These are phyloP conservation scores for Automeris io DNA, from an alignment of 2,888 invertebrate genomes.

Conservation along the genomic window DNA sequence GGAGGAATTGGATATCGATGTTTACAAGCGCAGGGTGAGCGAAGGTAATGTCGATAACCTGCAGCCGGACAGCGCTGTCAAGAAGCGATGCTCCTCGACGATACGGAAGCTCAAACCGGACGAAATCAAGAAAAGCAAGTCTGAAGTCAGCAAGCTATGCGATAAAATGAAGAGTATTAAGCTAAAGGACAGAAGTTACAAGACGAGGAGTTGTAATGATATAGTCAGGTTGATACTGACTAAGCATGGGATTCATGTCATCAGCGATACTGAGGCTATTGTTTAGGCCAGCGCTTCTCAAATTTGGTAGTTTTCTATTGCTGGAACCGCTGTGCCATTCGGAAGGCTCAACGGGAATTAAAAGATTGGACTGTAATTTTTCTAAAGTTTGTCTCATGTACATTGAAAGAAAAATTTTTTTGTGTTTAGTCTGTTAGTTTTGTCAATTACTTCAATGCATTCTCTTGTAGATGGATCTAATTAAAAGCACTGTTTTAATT, in stretches of 20 bases:
- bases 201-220: conserved; percentile 72
- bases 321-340: too few species aligned
- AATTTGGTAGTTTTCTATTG: not conserved
- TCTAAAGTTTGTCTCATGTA: too few species aligned
- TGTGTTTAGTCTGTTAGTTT: too few species aligned
- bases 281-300: conserved; percentile 49
- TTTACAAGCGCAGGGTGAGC: conserved; percentile 54
- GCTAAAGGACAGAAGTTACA: conserved; percentile 53
- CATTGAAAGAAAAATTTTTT: too few species aligned
- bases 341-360: too few species aligned
- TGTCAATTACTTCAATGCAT: too few species aligned
- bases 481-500: too few species aligned
- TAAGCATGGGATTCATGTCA: conserved; percentile 87
- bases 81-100: conserved; percentile 62
- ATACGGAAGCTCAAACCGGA: conserved; percentile 56
- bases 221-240: conserved; percentile 85
- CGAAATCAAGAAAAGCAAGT: conserved; percentile 63
- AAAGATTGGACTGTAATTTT: too few species aligned
- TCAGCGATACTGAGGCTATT: conserved; percentile 86
- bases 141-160: conserved; percentile 71
- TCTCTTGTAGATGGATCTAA: too few species aligned
- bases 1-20: conserved; percentile 52
- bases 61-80: conserved; percentile 27
- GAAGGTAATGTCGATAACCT: conserved; percentile 52
- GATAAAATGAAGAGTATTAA: conserved; percentile 67